Base-by-base conservation (phyloP, 2,888 invertebrate species). In the Diadegma fenestrale region DNA sequence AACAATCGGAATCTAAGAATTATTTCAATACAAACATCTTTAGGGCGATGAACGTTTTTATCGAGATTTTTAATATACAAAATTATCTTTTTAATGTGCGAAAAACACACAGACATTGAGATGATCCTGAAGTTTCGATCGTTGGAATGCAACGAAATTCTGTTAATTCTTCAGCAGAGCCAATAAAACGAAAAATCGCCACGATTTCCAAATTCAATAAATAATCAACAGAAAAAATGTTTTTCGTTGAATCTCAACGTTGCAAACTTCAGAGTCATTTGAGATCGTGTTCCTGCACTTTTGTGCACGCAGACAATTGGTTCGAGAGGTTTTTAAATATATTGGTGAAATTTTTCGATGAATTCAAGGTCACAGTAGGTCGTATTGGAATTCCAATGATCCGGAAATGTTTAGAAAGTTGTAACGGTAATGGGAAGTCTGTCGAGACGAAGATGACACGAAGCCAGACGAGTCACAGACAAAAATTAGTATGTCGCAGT, bases 401-500 rank as follows among this genome's bases (percentile, higher is more conserved):
- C 19, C 45, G 43, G 68, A 68, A 68, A 26, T 26, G 8, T 64
- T 12, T 66, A 45, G 68, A 68, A 68, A 45, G 68, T 68, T 68
- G 8, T 26, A 26, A 26, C 68, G 68, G 26, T 68, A 7, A 17
- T 5, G 22, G 8, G 68, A 26, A 43, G 68, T 8, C 26, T 14
- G 26, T 45, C 26, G 68, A 68, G 43, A 45, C 17, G 26, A 45
- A 26, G 26, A 45, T 26, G 43, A 68, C 43, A 14, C 43, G 41
- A 6, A 10, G 64, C 68, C 45, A 68, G 43, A 43, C 41, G 66
- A 43, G 43, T 41, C 80, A 6, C 71, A 80, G 80, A 45, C 51
- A 19, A 6, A 17, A 48, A 80, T 51, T 80, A 54, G 37, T 19
- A 43, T 26, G 26, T 17, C 17, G 10, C 10, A 51, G 69, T 58